Percentiles rank a stretch among this genome's conserved stretches.
Conservation (phyloP, 2,888 invertebrate species). For the Phorcus lineatus region DNA sequence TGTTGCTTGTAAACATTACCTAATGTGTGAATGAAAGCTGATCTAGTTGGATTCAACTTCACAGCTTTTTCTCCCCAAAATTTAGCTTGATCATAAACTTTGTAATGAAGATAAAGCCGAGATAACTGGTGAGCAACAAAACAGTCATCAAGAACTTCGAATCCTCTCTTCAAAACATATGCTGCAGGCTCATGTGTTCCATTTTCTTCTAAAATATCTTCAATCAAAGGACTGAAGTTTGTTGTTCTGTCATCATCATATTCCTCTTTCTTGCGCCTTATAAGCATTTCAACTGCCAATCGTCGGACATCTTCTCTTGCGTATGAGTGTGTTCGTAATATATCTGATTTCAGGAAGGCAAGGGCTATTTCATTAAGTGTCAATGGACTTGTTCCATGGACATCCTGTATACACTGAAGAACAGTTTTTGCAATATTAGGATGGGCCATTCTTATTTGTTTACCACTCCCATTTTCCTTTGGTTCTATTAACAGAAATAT, state of each 20-base stretch:
- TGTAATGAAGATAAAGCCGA: neutral
- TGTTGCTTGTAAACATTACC: neutral
- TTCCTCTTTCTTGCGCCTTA: slow-evolving; percentile 29
- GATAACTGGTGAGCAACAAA: neutral
- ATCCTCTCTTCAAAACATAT: neutral
- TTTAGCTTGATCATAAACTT: neutral
- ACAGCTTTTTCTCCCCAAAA: neutral
- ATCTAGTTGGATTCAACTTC: neutral
- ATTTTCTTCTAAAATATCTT: slow-evolving; percentile 16
- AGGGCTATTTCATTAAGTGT: neutral
- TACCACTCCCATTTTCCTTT: slow-evolving; percentile 28
- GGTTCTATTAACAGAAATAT: slow-evolving; percentile 32
- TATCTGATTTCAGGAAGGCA: slow-evolving; percentile 3
- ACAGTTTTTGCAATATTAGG: slow-evolving; percentile 27
- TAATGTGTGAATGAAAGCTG: neutral
- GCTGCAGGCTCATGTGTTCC: neutral
- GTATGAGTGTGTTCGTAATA: slow-evolving; percentile 15
- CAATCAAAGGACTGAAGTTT: slow-evolving; percentile 29
- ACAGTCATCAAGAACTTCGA: neutral
- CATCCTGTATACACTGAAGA: neutral
- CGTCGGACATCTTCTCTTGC: neutral
- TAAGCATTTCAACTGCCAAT: slow-evolving; percentile 29
- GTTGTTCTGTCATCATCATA: slow-evolving; percentile 24
- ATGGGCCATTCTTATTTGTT: slow-evolving; percentile 36
- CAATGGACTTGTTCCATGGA: neutral